Base-by-base conservation (phyloP, 2,888 invertebrate species). In the Chorisops tibialis region DNA sequence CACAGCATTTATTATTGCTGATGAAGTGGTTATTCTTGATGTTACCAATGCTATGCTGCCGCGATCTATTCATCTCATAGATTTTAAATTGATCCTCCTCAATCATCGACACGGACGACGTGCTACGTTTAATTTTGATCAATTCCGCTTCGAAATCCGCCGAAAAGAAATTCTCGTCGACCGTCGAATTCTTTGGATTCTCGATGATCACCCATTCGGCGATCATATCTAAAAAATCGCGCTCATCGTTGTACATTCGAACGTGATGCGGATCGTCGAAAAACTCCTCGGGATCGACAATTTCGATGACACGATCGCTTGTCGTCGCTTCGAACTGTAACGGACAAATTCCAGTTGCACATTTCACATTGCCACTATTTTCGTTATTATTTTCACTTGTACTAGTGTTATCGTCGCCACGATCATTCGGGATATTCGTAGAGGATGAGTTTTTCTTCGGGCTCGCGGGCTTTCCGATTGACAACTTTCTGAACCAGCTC, bases 401-500 rank as follows among this genome's bases (percentile, higher is more conserved):
- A 43, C 43, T n/a, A 43, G 6, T 14, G 16, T n/a, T 43, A 43
- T 16, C 7, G 14, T 43, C 43, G 14, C 11, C 14, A 14, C 6
- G 6, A 43, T 43, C 43, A 47, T 19, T 47, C 7, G 12, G 14
- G 14, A n/a, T 50, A 24, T 6, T 24, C 24, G 18, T 21, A 4
- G 18, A 19, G 2, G 16, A 37, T 12, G 37, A 1, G 41, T 24
- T 43, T 43, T 67, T 71, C 71, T 65, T 70, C 70, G 30, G 79
- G 75, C 71, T 84, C 82, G 60, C 83, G 80, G 68, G 78, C 75
- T 73, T 82, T 83, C 72, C 81, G 79, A 64, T 80, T 79, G 79
- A 85, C 81, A 80, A 83, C 80, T 77, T 85, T 85, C 74, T 85
- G 84, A 82, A 84, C 84, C 83, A 85, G 73, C 78, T 83, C 85